Base-by-base conservation (phyloP, 1,140 invertebrate species). In the Nylanderia fulva region DNA sequence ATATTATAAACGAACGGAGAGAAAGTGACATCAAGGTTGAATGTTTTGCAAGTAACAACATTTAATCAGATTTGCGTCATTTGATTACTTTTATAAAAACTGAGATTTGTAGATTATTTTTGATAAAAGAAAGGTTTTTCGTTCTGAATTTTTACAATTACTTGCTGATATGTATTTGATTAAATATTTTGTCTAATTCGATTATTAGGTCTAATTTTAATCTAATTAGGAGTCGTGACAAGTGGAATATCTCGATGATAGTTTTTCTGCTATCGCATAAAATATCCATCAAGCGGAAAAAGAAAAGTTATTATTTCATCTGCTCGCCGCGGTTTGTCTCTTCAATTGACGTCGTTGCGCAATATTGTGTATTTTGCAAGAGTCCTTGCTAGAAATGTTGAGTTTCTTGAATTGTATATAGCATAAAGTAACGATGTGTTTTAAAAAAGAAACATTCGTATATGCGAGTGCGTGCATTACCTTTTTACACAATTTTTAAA, bases 11-110 rank as follows among this genome's bases (percentile, higher is more conserved):
- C 54, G 63, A 80, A 80, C 48, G 63, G 45, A 80, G 63, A 69
- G 76, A 80, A 80, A 80, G 76, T 56, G 33, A 9, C 63, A 42
- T 13, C 76, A 80, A 80, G 76, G 76, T 80, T 42, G 60, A 52
- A 15, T 45, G 54, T 8, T 6, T 6, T 9, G 36, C n/a, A 18
- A 42, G 13, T 33, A 33, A n/a, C n/a, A 77, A 63, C 3, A 2
- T 77, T 52, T 9, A 33, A 36, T 56, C n/a, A 52, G 18, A 61
- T 63, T 48, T 36, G 15, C 27, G 42, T 42, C 3, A 21, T n/a
- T 52, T 52, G 45, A 13, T 18, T 18, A 68, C 18, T 42, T 71
- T 27, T 15, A 68, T n/a, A 45, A 69, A 69, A 24, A 69, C 48
- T 18, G 24, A 24, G 21, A 69, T 15, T 60, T 60, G 1, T 60